These are phyloP conservation scores for Upupa epops DNA, from an alignment of 2,113 vertebrate species.

Conservation along the genomic window DNA sequence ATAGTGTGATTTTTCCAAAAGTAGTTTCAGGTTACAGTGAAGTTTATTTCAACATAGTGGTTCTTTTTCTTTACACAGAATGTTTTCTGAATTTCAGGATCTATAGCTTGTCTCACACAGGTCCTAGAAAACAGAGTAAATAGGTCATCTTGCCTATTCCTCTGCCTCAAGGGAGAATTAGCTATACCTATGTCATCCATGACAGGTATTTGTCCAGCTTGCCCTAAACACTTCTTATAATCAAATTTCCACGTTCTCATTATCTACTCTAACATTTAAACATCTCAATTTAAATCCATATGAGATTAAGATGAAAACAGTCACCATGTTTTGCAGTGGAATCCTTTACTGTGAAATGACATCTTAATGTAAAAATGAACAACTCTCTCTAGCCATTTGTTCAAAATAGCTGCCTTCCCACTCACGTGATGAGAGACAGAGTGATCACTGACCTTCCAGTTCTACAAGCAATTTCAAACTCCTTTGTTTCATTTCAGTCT, in stretches of 20 bases:
- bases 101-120: neutral
- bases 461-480: neutral
- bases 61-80: neutral
- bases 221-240: neutral
- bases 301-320: neutral
- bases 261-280: neutral
- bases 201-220: neutral
- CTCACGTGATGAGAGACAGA: neutral
- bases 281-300: neutral
- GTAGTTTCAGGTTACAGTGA: neutral
- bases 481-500: neutral
- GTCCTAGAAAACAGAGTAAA: conserved; percentile 17
- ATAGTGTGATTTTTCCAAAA: neutral
- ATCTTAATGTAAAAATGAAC: conserved; percentile 30
- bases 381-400: neutral
- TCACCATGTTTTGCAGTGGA: neutral
- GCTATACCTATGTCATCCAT: neutral
- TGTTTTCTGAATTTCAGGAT: neutral
- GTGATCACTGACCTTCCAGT: neutral
- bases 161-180: conserved; percentile 11
- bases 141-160: neutral
- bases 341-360: conserved; percentile 33
- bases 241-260: neutral
- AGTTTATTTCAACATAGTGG: neutral
- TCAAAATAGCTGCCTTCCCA: neutral